Conservation (phyloP, 1,140 invertebrate genomes). For the Brachystomella parvula region DNA sequence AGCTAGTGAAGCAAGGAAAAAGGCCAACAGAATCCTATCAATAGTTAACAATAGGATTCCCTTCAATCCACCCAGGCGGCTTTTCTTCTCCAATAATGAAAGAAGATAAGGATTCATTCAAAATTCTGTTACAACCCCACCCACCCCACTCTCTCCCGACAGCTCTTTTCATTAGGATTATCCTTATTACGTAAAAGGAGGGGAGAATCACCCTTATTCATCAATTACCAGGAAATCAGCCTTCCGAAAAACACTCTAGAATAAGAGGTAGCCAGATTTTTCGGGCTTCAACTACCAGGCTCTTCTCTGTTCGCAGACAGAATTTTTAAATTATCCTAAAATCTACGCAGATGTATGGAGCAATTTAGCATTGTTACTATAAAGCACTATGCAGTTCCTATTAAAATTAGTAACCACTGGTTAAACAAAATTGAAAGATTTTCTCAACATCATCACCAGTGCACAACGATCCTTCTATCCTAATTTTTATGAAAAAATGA, state of each 20-base stretch:
- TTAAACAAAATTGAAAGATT: too few species aligned
- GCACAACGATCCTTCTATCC: too few species aligned
- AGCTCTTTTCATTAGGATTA: constrained; percentile 14
- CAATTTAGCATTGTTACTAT: too few species aligned
- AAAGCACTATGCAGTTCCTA: too few species aligned
- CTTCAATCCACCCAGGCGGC: not conserved
- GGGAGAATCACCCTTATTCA: not conserved
- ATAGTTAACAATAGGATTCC: not conserved
- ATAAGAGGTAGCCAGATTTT: constrained; percentile 1
- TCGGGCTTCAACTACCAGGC: not conserved
- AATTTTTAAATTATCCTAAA: too few species aligned
- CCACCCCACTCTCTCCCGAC: not conserved
- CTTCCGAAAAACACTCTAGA: not conserved
- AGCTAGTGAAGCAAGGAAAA: constrained; percentile 13
- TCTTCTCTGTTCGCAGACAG: too few species aligned
- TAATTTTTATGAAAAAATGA: too few species aligned
- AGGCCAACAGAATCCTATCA: constrained; percentile 26
- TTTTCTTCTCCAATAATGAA: not conserved
- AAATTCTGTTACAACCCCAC: not conserved
- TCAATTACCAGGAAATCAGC: not conserved
- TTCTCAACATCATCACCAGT: too few species aligned
- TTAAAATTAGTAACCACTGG: too few species aligned
- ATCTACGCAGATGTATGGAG: too few species aligned
- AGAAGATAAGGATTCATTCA: not conserved
- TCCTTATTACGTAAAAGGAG: constrained; percentile 5